phyloP scores from a whole-genome alignment of 1,140 invertebrate species.

The Micrasema longulum region DNA sequence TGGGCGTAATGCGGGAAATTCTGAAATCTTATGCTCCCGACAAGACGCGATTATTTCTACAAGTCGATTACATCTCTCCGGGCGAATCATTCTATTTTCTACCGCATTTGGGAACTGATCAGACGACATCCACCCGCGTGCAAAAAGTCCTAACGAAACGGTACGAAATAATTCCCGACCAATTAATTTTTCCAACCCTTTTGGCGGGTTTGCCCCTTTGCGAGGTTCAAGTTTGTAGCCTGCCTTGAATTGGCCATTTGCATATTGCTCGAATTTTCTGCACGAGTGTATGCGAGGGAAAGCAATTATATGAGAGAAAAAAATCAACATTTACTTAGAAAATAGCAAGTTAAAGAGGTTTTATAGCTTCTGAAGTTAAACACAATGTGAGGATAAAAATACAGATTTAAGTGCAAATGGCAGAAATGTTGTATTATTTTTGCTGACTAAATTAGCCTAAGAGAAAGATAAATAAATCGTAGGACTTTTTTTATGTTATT shows the following conservation, averaged over 20 bases:
- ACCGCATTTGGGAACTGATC: neutral
- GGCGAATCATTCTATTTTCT: neutral
- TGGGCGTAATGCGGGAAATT: conserved; percentile 38
- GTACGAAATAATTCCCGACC: neutral
- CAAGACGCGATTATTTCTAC: conserved; percentile 42
- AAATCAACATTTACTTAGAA: conserved; percentile 6
- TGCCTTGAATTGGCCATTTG: conserved; percentile 10
- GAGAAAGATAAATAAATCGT: too few relatives aligned
- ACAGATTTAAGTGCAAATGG: too few relatives aligned
- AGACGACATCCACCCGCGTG: neutral
- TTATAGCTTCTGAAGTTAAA: neutral
- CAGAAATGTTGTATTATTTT: too few relatives aligned
- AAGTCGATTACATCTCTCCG: conserved; percentile 45
- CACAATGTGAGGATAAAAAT: neutral
- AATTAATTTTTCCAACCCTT: neutral
- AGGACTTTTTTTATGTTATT: too few relatives aligned
- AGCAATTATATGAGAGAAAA: conserved; percentile 24
- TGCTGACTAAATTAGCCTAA: too few relatives aligned
- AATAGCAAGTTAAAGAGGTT: conserved; percentile 6
- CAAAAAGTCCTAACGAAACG: neutral
- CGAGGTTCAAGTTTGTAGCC: neutral
- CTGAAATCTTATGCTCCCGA: conserved; percentile 34
- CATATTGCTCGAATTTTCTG: conserved; percentile 24
- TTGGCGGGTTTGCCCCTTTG: neutral
- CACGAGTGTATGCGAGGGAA: conserved; percentile 15